These are phyloP conservation scores for Drosophila prostipennis DNA, from an alignment of 2,888 invertebrate species.

Conservation along the genomic window DNA sequence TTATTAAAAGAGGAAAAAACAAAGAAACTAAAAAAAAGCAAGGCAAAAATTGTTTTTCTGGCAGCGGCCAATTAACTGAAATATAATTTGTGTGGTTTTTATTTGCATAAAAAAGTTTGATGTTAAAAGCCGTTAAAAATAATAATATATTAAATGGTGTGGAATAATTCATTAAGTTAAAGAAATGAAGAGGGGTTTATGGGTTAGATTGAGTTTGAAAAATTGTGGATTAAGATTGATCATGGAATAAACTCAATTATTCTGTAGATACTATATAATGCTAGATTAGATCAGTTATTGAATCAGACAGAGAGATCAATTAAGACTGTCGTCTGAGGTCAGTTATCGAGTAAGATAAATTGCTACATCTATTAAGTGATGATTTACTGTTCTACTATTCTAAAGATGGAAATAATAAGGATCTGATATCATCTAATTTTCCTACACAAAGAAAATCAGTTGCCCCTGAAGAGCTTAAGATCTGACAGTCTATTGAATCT, in stretches of 20 bases:
- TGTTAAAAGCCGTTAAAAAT: background rate
- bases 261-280: background rate
- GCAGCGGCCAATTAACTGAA: slow-evolving; percentile 1
- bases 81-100: slow-evolving; percentile 6
- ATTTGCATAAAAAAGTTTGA: slow-evolving; percentile 1
- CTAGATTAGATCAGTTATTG: slow-evolving; percentile 14
- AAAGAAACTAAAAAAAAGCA: slow-evolving; percentile 25
- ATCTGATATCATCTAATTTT: background rate
- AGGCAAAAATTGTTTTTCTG: background rate
- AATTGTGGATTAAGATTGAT: slow-evolving; percentile 5
- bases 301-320: slow-evolving; percentile 19
- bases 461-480: slow-evolving; percentile 11
- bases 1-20: slow-evolving; percentile 44
- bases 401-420: background rate
- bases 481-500: slow-evolving; percentile 8
- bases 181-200: background rate
- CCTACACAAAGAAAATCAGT: background rate
- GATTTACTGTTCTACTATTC: background rate
- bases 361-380: background rate
- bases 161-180: background rate
- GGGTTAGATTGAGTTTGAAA: too few relatives aligned
- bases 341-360: slow-evolving; percentile 19
- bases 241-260: slow-evolving; percentile 6
- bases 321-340: slow-evolving; percentile 21
- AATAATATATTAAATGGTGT: background rate